These are phyloP conservation scores for Neosilurus mollespiculum DNA, from an alignment of 2,797 vertebrate genomes.

Conservation along the genomic window DNA sequence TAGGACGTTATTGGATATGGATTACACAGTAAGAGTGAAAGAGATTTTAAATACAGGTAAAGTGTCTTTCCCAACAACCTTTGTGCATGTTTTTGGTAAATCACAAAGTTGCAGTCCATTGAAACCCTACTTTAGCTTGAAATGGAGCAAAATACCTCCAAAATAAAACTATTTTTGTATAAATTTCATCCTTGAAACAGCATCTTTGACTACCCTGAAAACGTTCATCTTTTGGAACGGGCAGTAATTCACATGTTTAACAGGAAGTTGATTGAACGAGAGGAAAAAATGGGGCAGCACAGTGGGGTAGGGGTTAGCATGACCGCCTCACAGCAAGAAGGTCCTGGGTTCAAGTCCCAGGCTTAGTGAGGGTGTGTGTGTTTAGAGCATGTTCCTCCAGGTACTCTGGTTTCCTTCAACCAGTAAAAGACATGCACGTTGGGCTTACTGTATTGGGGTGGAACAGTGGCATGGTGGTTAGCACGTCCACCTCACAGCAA, in stretches of 20 bases:
- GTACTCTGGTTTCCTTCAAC: too few relatives aligned
- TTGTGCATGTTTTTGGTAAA: background rate
- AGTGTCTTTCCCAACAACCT: background rate
- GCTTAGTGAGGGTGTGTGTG: too few relatives aligned
- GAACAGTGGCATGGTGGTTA: too few relatives aligned
- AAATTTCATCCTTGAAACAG: background rate
- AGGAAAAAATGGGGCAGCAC: background rate
- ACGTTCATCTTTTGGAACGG: too few relatives aligned
- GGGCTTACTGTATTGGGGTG: too few relatives aligned
- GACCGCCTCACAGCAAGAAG: too few relatives aligned
- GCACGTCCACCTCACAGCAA: too few relatives aligned
- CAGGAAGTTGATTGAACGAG: background rate
- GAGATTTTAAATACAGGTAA: background rate
- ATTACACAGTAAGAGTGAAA: background rate
- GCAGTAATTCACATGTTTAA: background rate
- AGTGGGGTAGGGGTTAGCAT: too few relatives aligned
- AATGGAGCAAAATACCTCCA: background rate
- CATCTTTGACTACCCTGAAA: background rate
- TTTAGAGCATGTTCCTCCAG: too few relatives aligned
- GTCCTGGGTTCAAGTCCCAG: too few relatives aligned
- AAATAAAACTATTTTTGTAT: background rate
- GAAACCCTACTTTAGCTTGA: background rate
- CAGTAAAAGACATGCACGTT: too few relatives aligned
- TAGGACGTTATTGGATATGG: background rate
- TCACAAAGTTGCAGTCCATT: background rate